A percentile compares a stretch with the other conserved stretches of the same genome.
phyloP scores from a whole-genome alignment of 1,140 invertebrate species.

The Macrocentrus cingulum region DNA sequence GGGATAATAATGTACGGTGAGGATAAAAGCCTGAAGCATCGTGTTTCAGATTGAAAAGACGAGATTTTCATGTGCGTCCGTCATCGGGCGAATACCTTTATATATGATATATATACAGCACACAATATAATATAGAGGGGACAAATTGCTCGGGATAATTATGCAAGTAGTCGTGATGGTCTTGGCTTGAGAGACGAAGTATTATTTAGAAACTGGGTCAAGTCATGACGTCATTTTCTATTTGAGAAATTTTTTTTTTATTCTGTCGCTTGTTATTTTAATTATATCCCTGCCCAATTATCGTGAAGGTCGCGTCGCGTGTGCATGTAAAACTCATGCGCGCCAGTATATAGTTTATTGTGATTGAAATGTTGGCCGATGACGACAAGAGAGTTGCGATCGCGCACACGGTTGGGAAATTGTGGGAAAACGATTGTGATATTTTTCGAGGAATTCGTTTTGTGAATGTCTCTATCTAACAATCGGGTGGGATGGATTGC shows the following conservation, averaged over 20 bases:
- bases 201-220: slow-evolving; percentile 25
- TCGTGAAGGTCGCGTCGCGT: no score
- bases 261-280: no score
- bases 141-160: slow-evolving; percentile 30
- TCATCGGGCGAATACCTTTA: slow-evolving; percentile 18
- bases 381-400: not conserved
- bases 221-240: no score
- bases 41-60: no score
- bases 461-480: slow-evolving; percentile 43
- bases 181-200: slow-evolving; percentile 15
- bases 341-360: no score
- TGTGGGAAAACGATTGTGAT: slow-evolving; percentile 31
- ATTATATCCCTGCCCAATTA: no score
- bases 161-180: slow-evolving; percentile 4
- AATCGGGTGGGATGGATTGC: slow-evolving; percentile 44
- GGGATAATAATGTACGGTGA: no score
- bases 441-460: slow-evolving; percentile 33
- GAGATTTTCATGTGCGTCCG: not conserved
- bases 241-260: no score
- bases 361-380: no score
- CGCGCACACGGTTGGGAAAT: slow-evolving; percentile 6
- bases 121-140: slow-evolving; percentile 17
- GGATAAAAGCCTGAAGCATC: no score
- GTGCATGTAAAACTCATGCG: no score
- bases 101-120: no score